Conservation (phyloP, 2,888 invertebrate species). For the Eumerus sabulonum region DNA sequence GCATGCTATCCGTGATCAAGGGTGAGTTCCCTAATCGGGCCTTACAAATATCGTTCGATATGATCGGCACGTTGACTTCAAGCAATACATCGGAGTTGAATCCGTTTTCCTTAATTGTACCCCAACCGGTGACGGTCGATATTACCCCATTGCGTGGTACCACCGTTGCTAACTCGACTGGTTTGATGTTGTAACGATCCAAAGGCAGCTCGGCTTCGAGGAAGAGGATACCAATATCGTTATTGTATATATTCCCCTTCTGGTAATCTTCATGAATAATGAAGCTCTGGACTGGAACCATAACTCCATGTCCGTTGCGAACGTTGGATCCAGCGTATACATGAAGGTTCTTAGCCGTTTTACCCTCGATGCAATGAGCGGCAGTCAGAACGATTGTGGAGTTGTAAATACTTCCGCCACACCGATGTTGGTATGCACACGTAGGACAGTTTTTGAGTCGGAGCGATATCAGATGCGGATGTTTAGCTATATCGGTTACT, state of each 20-base stretch:
- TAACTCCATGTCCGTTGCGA: slow-evolving; percentile 4
- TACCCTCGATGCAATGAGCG: slow-evolving; percentile 76
- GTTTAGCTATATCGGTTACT: slow-evolving; percentile 75
- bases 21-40: slow-evolving; percentile 69
- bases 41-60: slow-evolving; percentile 78
- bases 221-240: slow-evolving; percentile 20
- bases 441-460: slow-evolving; percentile 70
- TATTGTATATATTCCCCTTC: no score
- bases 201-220: slow-evolving; percentile 4
- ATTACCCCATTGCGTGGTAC: slow-evolving; percentile 64
- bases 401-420: slow-evolving; percentile 78
- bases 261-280: slow-evolving; percentile 29
- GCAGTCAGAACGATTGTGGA: slow-evolving; percentile 77
- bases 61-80: slow-evolving; percentile 77
- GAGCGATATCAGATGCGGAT: slow-evolving; percentile 79
- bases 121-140: slow-evolving; percentile 72
- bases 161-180: slow-evolving; percentile 76
- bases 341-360: slow-evolving; percentile 28
- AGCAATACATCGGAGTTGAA: slow-evolving; percentile 76
- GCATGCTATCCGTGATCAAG: slow-evolving; percentile 70
- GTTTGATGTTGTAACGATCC: not conserved
- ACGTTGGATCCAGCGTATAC: slow-evolving; percentile 21
- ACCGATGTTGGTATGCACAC: slow-evolving; percentile 74
- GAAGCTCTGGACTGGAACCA: slow-evolving; percentile 2
- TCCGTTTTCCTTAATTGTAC: slow-evolving; percentile 70